These are phyloP conservation scores for Thereuonema tuberculata DNA, from an alignment of 1,140 invertebrate genomes.

Conservation along the genomic window DNA sequence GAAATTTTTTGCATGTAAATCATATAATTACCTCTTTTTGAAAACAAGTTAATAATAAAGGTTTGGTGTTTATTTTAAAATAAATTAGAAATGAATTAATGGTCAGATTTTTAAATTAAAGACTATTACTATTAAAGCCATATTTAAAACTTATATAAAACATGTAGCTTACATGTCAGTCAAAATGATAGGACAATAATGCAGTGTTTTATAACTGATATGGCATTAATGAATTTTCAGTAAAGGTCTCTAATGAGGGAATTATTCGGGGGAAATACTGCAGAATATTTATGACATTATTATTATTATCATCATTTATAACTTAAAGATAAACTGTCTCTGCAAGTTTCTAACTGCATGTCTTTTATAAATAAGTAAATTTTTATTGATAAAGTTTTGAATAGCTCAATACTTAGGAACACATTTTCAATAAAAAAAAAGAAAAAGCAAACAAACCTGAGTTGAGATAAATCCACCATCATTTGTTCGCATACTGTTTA, in stretches of 20 bases:
- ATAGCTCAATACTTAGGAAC: background rate
- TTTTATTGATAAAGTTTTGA: background rate
- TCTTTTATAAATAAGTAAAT: background rate
- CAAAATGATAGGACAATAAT: too few relatives aligned
- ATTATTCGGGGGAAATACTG: background rate
- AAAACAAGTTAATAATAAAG: background rate
- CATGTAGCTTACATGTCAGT: too few relatives aligned
- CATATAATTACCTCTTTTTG: background rate
- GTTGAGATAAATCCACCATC: slow-evolving; percentile 43
- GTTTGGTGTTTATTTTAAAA: background rate
- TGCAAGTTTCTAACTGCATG: background rate
- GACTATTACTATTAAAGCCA: too few relatives aligned
- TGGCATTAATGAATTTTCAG: too few relatives aligned
- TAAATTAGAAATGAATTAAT: background rate
- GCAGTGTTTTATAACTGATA: too few relatives aligned
- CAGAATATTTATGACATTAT: background rate
- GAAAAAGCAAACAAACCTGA: slow-evolving; percentile 36
- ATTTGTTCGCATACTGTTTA: slow-evolving; percentile 42
- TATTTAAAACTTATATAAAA: too few relatives aligned
- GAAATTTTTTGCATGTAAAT: background rate
- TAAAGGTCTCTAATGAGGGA: too few relatives aligned
- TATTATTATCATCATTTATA: background rate
- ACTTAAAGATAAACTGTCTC: background rate
- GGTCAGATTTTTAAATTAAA: too few relatives aligned
- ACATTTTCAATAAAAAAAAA: background rate